A percentile compares a stretch with the other conserved stretches of the same genome.
Evolutionary conservation across 2,113 vertebrate genomes (phyloP).

Genomic region (Cacatua alba): DNA sequence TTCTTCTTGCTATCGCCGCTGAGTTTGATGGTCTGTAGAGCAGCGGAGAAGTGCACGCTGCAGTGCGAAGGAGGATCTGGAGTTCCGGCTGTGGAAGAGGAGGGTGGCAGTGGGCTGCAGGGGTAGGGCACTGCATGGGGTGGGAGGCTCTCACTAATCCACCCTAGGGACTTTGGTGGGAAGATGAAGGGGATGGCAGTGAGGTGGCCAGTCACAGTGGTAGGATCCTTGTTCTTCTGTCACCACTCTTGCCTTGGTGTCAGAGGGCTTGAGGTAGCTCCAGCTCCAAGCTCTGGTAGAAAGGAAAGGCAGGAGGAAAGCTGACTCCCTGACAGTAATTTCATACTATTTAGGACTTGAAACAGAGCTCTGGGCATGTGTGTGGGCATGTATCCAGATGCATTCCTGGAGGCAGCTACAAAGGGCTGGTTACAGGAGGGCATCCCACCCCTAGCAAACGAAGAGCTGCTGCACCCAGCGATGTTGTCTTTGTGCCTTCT

Average conservation of each 20-base stretch:
- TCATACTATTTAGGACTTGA: neutral
- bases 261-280: neutral
- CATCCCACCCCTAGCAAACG: neutral
- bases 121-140: rapidly evolving
- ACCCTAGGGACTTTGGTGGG: neutral
- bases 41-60: rapidly evolving
- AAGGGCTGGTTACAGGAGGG: neutral
- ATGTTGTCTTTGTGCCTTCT: neutral
- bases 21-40: neutral
- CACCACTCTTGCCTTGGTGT: neutral
- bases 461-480: neutral
- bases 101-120: neutral
- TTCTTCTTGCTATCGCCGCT: rapidly evolving
- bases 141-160: neutral
- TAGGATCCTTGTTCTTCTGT: neutral
- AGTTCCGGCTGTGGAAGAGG: rapidly evolving
- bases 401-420: neutral
- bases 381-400: neutral
- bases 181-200: neutral
- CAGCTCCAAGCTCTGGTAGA: neutral
- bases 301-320: neutral
- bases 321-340: neutral
- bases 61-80: rapidly evolving
- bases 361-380: neutral
- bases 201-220: neutral